Evolutionary conservation across 1,140 invertebrate genomes (phyloP), one percentile per base, ranked within the genome.

Genomic region (Calliphora vicina): DNA sequence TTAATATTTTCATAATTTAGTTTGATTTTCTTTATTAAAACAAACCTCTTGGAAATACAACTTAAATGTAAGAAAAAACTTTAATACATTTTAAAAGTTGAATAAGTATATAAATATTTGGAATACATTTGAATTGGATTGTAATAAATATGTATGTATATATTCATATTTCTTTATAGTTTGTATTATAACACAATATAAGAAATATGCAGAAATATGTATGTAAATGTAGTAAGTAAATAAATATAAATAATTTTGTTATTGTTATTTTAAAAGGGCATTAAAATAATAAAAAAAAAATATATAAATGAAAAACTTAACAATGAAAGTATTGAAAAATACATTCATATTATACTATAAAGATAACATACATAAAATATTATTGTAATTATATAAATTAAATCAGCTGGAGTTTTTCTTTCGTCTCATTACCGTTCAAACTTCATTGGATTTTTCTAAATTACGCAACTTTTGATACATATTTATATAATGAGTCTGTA

Each of bases 381-480:
- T 45, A 42, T 26, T 57, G 15, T 9, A 42, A 27, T 35, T 71
- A 43, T 82, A 43, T 50, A 35, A 29, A 13, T 10, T 10, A 42
- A 17, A 76, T 2, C n/a, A 35, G 73, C 27, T 42, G 27, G 17
- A 20, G 73, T 42, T 17, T 10, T 35, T 35, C 2, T 27, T 10
- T 35, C 4, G 6, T 35, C 5, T 5, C 4, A n/a, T 35, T 6
- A 10, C 35, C 72, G 0, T 42, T 76, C 67, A 84, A 78, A 84
- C 72, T 20, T 84, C 83, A 82, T 84, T 82, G 25, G 81, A 80
- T 10, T 81, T 85, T 80, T 90, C 87, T 82, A 90, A 86, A 84
- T 88, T 89, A 20, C 87, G 86, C 76, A 90, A 82, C 81, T 90
- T 90, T 84, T 90, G 88, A 81, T 90, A 90, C 89, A 90, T 90